Percentiles rank a stretch among this genome's conserved stretches.
Conservation (phyloP, 1,140 invertebrate species). For the Dreissena polymorpha region DNA sequence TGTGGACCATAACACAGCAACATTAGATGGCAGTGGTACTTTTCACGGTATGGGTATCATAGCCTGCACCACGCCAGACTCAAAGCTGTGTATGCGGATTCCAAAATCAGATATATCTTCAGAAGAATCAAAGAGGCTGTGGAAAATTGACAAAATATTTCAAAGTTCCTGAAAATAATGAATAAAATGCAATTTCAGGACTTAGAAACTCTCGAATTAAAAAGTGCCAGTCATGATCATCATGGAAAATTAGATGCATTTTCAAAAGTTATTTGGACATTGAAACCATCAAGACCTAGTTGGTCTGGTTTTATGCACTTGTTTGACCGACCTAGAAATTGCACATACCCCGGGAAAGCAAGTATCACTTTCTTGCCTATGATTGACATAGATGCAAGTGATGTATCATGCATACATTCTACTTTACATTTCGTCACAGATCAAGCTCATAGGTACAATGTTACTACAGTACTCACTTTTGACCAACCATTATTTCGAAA, state of each 20-base stretch:
- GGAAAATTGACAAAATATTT: conserved; percentile 31
- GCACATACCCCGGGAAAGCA: conserved; percentile 55
- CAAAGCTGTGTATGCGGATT: background rate
- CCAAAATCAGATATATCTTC: conserved; percentile 2
- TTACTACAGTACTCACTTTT: conserved; percentile 67
- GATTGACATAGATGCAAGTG: conserved; percentile 67
- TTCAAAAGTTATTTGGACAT: conserved; percentile 19
- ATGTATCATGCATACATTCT: conserved; percentile 67
- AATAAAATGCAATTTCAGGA: background rate
- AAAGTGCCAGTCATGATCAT: background rate
- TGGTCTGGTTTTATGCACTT: conserved; percentile 56
- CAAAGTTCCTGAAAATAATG: background rate
- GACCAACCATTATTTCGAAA: conserved; percentile 71
- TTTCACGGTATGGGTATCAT: conserved; percentile 70
- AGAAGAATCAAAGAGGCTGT: conserved; percentile 22
- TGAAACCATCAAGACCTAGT: background rate
- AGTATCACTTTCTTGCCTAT: conserved; percentile 62
- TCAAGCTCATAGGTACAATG: conserved; percentile 47
- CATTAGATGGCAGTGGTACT: conserved; percentile 61
- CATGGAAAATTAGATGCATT: background rate
- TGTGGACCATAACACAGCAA: conserved; percentile 60
- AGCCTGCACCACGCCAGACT: conserved; percentile 53
- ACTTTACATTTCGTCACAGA: conserved; percentile 63
- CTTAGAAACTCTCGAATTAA: background rate
- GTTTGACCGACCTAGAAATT: conserved; percentile 8